A percentile compares a stretch with the other conserved stretches of the same genome.
These are phyloP conservation scores for Arctocebus calabarensis DNA, from an alignment of 2,797 vertebrate species.

Conservation along the genomic window DNA sequence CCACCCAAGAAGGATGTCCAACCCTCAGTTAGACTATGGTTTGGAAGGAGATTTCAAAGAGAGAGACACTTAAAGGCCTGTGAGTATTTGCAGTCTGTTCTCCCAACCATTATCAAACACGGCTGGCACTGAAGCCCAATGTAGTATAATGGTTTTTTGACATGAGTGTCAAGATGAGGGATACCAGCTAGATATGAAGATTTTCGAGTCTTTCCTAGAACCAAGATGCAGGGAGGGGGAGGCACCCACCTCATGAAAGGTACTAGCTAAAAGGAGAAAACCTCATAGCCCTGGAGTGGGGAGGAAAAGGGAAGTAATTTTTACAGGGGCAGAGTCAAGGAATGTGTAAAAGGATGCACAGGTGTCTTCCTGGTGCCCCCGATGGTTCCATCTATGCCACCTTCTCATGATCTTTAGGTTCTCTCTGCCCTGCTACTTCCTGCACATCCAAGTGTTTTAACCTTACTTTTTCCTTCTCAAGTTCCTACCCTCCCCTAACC, in stretches of 20 bases:
- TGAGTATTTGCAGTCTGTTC: background rate
- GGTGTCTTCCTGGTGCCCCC: background rate
- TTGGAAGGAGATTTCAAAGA: background rate
- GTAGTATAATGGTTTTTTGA: background rate
- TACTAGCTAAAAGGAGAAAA: background rate
- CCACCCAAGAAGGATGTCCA: background rate
- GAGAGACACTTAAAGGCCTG: background rate
- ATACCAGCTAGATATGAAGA: no score
- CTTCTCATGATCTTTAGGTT: background rate
- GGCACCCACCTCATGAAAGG: background rate
- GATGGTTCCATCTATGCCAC: rapidly evolving
- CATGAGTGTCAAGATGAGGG: background rate
- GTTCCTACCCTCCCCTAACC: background rate
- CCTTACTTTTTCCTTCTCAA: background rate
- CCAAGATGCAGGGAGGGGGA: background rate
- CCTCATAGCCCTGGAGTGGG: rapidly evolving
- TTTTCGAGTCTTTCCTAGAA: background rate
- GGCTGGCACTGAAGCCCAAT: background rate
- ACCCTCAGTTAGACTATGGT: rapidly evolving
- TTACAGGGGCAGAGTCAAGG: background rate
- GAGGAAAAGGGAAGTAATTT: background rate
- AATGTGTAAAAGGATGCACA: background rate
- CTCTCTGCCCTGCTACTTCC: background rate
- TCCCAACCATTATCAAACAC: background rate
- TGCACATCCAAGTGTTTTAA: background rate